These are phyloP conservation scores for Selenia dentaria DNA, from an alignment of 2,888 invertebrate genomes.

Conservation along the genomic window DNA sequence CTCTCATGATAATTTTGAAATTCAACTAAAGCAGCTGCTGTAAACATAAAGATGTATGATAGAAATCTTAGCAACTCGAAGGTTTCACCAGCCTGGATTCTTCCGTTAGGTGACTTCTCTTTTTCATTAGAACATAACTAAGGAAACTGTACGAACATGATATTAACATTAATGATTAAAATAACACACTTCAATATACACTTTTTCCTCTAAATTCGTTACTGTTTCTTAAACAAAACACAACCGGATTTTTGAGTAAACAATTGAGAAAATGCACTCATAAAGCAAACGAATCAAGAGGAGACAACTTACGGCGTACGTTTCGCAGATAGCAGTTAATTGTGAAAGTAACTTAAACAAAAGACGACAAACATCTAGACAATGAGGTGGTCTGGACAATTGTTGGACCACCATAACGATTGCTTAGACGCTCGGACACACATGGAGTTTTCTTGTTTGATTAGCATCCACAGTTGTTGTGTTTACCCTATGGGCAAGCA, in stretches of 20 bases:
- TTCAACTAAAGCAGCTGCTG: no score
- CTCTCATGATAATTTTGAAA: no score
- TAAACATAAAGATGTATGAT: no score
- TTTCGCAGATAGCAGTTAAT: constrained; percentile 65
- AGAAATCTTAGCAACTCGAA: no score
- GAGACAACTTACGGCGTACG: neutral
- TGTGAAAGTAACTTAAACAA: constrained; percentile 77
- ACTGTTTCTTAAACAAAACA: neutral
- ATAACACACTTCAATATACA: no score
- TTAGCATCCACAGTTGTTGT: constrained; percentile 57
- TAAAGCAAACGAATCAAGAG: neutral
- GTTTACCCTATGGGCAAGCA: constrained; percentile 56
- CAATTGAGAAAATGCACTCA: neutral
- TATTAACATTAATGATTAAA: no score
- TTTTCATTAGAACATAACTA: no score
- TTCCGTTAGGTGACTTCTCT: no score
- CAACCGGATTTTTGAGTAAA: neutral
- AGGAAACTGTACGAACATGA: no score
- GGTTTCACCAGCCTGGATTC: no score
- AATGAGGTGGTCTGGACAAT: constrained; percentile 59
- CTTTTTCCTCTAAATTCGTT: no score
- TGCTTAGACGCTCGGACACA: constrained; percentile 46
- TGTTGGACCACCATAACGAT: constrained; percentile 59
- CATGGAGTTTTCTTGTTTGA: constrained; percentile 63
- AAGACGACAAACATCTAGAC: constrained; percentile 53